A percentile compares a stretch with the other conserved stretches of the same genome.
phyloP scores from a whole-genome alignment of 2,888 invertebrate genomes.

The Drosophila siamana region DNA sequence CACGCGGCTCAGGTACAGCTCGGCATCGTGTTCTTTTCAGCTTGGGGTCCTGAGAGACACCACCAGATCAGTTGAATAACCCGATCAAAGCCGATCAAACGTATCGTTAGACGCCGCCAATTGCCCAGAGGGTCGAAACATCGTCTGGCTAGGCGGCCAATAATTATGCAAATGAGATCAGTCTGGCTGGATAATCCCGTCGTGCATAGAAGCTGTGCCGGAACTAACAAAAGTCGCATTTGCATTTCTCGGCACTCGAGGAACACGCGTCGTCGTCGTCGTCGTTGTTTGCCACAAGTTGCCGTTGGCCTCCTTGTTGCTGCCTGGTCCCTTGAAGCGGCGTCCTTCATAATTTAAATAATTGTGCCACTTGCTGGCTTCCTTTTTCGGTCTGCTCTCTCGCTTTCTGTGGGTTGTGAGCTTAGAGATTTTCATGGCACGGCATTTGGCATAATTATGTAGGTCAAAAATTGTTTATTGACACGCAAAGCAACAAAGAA shows the following conservation, averaged over 20 bases:
- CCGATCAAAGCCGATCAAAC: constrained; percentile 68
- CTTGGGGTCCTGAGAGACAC: constrained; percentile 41
- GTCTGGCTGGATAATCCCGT: constrained; percentile 66
- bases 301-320: neutral
- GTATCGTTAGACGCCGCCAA: constrained; percentile 75
- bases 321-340: constrained; percentile 44
- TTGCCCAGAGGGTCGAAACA: constrained; percentile 35
- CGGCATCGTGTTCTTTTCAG: neutral
- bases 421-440: constrained; percentile 78
- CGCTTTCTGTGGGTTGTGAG: constrained; percentile 21
- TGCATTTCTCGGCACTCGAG: constrained; percentile 71
- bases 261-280: constrained; percentile 67
- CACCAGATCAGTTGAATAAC: constrained; percentile 33
- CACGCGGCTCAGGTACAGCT: constrained; percentile 28
- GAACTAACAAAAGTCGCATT: constrained; percentile 69
- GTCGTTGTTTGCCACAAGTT: neutral
- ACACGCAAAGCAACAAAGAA: constrained; percentile 82
- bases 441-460: constrained; percentile 84
- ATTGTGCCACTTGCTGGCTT: constrained; percentile 81
- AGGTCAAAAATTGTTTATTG: constrained; percentile 85
- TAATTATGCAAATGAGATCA: constrained; percentile 77
- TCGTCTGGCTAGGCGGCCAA: constrained; percentile 58
- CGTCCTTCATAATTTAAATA: constrained; percentile 81
- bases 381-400: constrained; percentile 58
- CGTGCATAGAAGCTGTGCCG: constrained; percentile 75